Evolutionary conservation across 2,888 invertebrate species (phyloP).

Genomic region (Macrosiphum euphorbiae): DNA sequence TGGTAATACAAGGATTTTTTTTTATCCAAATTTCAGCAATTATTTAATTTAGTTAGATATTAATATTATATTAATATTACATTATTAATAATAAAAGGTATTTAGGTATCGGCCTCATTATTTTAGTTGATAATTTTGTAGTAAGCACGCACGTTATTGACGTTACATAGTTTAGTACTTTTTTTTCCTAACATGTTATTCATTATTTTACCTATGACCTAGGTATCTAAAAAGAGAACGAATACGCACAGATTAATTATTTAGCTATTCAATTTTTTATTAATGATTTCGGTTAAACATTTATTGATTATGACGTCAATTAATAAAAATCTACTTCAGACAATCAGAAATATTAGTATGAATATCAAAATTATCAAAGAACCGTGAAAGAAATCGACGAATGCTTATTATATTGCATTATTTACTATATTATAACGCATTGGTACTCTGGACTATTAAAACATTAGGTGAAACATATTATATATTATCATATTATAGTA

Average conservation of each 20-base stretch:
- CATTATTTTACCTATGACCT: not conserved
- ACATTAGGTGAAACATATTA: not conserved
- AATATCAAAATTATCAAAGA: not conserved
- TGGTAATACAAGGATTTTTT: not conserved
- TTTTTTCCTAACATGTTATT: not conserved
- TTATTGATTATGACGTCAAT: not conserved
- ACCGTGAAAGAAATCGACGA: not conserved
- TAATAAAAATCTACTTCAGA: not conserved
- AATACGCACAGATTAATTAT: not conserved
- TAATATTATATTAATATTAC: not conserved
- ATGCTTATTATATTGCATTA: not conserved
- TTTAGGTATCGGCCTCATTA: not conserved
- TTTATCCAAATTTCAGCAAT: not conserved
- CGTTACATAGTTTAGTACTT: not conserved
- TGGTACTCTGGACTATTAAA: not conserved
- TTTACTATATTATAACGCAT: not conserved
- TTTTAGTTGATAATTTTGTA: not conserved
- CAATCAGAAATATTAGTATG: not conserved
- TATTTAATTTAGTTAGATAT: not conserved
- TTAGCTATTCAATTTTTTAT: not conserved
- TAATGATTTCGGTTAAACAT: not conserved
- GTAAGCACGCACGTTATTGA: not conserved
- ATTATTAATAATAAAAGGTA: not conserved
- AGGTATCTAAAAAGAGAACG: not conserved
- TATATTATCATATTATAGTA: not conserved